Percentiles rank a stretch among this genome's conserved stretches.
Evolutionary conservation across 2,113 vertebrate genomes (phyloP).

Genomic region (Zosterops pallidus): DNA sequence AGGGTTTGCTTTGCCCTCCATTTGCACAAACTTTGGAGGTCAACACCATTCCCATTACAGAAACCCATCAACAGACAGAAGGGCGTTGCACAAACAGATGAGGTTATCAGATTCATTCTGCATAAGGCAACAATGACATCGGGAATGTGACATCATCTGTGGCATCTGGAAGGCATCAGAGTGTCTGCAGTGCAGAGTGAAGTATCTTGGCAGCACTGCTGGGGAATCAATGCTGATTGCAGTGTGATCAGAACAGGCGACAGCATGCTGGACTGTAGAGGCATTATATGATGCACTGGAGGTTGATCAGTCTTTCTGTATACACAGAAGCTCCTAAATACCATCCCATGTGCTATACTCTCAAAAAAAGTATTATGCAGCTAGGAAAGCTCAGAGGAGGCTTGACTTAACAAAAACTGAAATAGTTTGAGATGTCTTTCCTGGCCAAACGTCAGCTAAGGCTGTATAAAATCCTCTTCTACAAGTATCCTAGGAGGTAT

Average conservation of each 20-base stretch:
- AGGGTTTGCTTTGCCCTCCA: not conserved
- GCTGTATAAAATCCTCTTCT: not conserved
- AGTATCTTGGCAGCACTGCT: not conserved
- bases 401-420: not conserved
- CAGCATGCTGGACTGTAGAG: not conserved
- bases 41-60: not conserved
- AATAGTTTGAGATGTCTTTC: not conserved
- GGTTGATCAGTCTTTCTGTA: not conserved
- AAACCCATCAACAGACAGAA: not conserved
- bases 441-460: not conserved
- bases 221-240: not conserved
- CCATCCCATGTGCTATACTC: not conserved
- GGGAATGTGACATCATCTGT: not conserved
- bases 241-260: rapidly evolving
- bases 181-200: not conserved
- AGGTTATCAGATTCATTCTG: not conserved
- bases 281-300: not conserved
- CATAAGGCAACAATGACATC: not conserved
- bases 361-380: not conserved
- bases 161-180: not conserved
- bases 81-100: not conserved
- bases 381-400: not conserved
- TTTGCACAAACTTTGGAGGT: not conserved
- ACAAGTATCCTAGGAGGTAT: not conserved
- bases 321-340: not conserved